A percentile compares a stretch with the other conserved stretches of the same genome.
Conservation (phyloP, 2,888 invertebrate species). For the Ischnus inquisitorius region DNA sequence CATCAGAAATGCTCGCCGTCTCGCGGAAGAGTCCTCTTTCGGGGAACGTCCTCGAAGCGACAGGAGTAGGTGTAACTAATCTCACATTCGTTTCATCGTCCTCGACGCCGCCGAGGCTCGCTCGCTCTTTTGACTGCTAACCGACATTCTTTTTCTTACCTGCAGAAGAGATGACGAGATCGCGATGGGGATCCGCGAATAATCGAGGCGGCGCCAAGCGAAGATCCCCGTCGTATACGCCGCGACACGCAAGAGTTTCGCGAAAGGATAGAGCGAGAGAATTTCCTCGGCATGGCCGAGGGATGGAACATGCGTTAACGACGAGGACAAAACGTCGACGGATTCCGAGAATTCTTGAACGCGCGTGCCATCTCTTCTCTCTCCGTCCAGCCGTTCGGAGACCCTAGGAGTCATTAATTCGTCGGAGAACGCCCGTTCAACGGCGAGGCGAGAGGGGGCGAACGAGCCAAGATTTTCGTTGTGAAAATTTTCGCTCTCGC, state of each 20-base stretch:
- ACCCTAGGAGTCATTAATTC: constrained; percentile 60
- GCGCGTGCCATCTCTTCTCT: constrained; percentile 31
- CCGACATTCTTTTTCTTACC: constrained; percentile 71
- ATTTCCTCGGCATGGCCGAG: constrained; percentile 33
- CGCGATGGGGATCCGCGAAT: constrained; percentile 60
- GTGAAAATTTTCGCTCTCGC: constrained; percentile 49
- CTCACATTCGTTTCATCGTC: constrained; percentile 24
- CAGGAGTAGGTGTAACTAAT: constrained; percentile 73
- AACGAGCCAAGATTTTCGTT: constrained; percentile 38
- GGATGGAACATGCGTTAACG: background rate
- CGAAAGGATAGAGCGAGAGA: constrained; percentile 23
- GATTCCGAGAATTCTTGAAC: constrained; percentile 62
- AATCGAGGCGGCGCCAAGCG: constrained; percentile 63
- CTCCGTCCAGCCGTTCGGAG: constrained; percentile 2
- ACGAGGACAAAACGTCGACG: constrained; percentile 33
- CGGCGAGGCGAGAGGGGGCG: background rate
- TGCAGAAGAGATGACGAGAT: constrained; percentile 40
- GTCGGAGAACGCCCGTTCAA: constrained; percentile 52
- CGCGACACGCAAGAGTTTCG: background rate
- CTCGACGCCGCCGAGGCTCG: constrained; percentile 43
- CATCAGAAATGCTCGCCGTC: constrained; percentile 40
- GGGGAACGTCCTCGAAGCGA: constrained; percentile 33
- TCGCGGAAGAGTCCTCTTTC: constrained; percentile 25
- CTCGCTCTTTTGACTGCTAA: constrained; percentile 70
- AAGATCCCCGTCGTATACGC: background rate